Percentiles rank a stretch among this genome's conserved stretches.
phyloP scores from a whole-genome alignment of 1,140 invertebrate species.

The Trichonephila inaurata region DNA sequence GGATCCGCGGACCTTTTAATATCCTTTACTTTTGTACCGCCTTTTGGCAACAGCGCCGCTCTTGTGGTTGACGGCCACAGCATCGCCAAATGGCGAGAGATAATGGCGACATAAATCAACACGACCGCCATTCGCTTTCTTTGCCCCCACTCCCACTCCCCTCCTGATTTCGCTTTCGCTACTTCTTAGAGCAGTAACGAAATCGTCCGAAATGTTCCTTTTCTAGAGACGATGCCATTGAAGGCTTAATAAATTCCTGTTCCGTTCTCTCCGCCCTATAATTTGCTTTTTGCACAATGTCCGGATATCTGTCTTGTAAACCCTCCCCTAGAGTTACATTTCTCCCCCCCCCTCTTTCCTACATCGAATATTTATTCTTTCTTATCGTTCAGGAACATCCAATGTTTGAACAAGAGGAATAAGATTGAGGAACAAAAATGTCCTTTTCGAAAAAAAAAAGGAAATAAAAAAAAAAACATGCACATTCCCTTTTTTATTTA shows the following conservation, averaged over 20 bases:
- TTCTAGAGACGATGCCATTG: conserved; percentile 46
- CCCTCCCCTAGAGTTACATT: no score
- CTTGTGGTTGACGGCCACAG: conserved; percentile 47
- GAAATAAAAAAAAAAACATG: neutral
- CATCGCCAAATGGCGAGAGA: conserved; percentile 71
- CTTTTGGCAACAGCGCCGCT: conserved; percentile 59
- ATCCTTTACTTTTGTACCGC: conserved; percentile 53
- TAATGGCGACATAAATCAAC: conserved; percentile 72
- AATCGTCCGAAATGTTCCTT: conserved; percentile 56
- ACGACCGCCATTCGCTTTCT: neutral
- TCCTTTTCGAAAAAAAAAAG: neutral
- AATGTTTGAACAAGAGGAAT: conserved; percentile 57
- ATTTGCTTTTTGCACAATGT: conserved; percentile 64
- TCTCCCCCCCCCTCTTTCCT: neutral
- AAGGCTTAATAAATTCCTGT: conserved; percentile 71
- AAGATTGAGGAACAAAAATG: conserved; percentile 51
- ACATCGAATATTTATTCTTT: conserved; percentile 47
- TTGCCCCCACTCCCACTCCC: neutral
- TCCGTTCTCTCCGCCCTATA: conserved; percentile 44
- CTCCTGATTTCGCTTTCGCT: conserved; percentile 19
- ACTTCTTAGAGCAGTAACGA: conserved; percentile 30
- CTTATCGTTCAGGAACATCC: conserved; percentile 65
- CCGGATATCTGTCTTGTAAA: conserved; percentile 59
- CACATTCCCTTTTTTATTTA: neutral
- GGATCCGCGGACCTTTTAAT: conserved; percentile 45